A percentile compares a stretch with the other conserved stretches of the same genome.
Conservation (phyloP, 1,140 invertebrate genomes). For the Streblospio benedicti region DNA sequence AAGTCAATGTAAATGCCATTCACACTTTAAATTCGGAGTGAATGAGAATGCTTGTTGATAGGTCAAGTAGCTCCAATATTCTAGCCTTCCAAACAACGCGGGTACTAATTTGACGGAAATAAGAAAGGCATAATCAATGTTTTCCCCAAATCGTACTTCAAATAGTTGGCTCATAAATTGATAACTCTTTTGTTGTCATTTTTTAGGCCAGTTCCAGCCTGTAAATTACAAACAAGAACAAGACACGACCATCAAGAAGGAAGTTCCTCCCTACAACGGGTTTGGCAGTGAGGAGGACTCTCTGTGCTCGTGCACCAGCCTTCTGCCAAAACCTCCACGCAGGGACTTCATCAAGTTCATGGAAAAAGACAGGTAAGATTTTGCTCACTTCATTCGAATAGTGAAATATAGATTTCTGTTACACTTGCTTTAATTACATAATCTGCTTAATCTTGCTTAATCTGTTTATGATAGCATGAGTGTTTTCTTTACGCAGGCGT, state of each 20-base stretch:
- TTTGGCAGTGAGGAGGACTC: constrained; percentile 49
- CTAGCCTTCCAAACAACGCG: not conserved
- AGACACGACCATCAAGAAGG: not conserved
- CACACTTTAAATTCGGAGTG: not conserved
- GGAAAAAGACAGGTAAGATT: constrained; percentile 43
- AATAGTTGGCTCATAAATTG: no score
- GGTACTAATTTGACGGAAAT: constrained; percentile 6
- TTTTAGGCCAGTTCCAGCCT: constrained; percentile 38
- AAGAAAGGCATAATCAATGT: not conserved
- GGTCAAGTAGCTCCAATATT: no score
- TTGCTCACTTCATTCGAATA: no score
- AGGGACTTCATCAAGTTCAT: constrained; percentile 48
- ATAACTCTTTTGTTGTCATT: no score
- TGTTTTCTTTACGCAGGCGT: constrained; percentile 52
- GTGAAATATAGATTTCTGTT: not conserved
- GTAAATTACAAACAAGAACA: constrained; percentile 25
- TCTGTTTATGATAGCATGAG: constrained; percentile 37
- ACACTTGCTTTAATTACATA: no score
- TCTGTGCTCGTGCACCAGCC: constrained; percentile 38
- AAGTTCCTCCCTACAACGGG: constrained; percentile 47
- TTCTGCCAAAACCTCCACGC: constrained; percentile 44
- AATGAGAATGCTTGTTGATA: no score
- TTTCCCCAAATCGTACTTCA: no score
- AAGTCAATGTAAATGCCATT: not conserved
- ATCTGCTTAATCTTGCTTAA: no score